Conservation (phyloP, 2,113 vertebrate genomes). For the Fulica atra region DNA sequence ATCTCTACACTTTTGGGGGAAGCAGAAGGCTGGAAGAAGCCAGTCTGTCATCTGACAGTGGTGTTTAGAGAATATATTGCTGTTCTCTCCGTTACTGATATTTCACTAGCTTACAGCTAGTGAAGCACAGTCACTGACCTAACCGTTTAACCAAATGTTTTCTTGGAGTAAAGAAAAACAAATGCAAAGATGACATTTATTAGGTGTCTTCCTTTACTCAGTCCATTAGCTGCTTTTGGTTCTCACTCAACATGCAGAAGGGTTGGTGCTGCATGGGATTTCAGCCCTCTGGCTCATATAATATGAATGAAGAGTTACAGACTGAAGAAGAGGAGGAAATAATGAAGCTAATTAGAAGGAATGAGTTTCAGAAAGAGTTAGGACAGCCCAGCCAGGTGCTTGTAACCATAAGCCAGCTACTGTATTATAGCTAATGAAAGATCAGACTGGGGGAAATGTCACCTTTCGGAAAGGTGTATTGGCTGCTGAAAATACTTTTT, state of each 20-base stretch:
- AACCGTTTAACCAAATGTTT: background rate
- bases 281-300: background rate
- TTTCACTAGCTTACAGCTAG: background rate
- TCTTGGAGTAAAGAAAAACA: background rate
- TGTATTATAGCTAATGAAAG: background rate
- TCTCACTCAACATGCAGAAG: background rate
- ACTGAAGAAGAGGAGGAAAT: background rate
- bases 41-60: background rate
- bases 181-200: slow-evolving; percentile 5
- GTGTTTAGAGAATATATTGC: background rate
- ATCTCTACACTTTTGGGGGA: background rate
- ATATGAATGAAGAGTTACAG: background rate
- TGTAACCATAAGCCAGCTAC: background rate
- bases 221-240: background rate
- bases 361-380: background rate
- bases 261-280: background rate
- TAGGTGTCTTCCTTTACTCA: background rate
- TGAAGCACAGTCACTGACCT: background rate
- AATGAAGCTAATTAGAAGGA: background rate
- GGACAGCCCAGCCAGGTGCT: background rate
- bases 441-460: background rate
- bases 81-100: background rate
- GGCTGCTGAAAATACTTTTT: background rate
- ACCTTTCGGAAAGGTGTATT: background rate
- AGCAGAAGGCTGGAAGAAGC: background rate